Evolutionary conservation across 2,797 vertebrate genomes (phyloP).

Genomic region (Cyprinodon diabolis): DNA sequence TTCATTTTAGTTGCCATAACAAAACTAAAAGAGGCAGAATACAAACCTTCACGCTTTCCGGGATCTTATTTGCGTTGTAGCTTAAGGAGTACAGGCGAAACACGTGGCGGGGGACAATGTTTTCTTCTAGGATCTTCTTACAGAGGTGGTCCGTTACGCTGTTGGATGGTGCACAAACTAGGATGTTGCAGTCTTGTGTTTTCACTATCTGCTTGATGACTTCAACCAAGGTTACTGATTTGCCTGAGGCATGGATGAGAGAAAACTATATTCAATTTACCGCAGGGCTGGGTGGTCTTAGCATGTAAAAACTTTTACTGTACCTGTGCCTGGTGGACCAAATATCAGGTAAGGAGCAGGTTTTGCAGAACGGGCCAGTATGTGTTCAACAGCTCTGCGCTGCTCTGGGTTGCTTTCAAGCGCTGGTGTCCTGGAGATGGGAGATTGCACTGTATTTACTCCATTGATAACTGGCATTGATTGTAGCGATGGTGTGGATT

Average conservation of each 20-base stretch:
- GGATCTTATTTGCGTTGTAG: not conserved
- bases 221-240: slow-evolving; percentile 89
- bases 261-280: not conserved
- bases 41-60: not conserved
- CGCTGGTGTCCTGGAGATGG: not conserved
- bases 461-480: not conserved
- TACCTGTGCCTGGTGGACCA: slow-evolving; percentile 73
- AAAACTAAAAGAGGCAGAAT: not conserved
- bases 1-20: not conserved
- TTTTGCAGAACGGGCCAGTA: slow-evolving; percentile 39
- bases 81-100: slow-evolving; percentile 4
- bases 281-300: not conserved
- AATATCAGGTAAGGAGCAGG: slow-evolving; percentile 91
- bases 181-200: slow-evolving; percentile 73
- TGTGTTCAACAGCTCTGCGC: not conserved
- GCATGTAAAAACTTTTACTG: not conserved
- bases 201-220: slow-evolving; percentile 88
- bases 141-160: slow-evolving; percentile 63
- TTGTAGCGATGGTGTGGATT: not conserved
- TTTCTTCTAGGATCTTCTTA: slow-evolving; percentile 9
- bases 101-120: not conserved
- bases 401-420: slow-evolving; percentile 3
- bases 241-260: slow-evolving; percentile 62
- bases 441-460: not conserved
- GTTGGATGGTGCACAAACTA: slow-evolving; percentile 90